Evolutionary conservation across 2,797 vertebrate genomes (phyloP).

Genomic region (Varecia variegata): DNA sequence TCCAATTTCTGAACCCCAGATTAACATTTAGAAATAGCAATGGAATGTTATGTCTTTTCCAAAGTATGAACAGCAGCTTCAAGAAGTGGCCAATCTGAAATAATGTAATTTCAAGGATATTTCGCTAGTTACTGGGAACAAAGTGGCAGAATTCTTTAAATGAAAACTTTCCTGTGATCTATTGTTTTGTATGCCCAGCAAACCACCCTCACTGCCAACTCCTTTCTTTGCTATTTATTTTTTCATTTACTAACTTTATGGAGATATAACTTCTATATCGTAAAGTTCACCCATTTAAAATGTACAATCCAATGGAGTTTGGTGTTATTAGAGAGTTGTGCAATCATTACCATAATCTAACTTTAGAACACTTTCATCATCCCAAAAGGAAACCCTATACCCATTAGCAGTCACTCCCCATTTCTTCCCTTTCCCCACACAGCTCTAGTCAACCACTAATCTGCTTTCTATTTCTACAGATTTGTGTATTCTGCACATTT

Average conservation of each 20-base stretch:
- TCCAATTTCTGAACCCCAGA: neutral
- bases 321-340: neutral
- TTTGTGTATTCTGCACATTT: neutral
- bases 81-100: neutral
- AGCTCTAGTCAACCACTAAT: neutral
- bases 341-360: neutral
- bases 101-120: neutral
- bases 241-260: neutral
- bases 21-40: conserved; percentile 23
- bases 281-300: neutral
- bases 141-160: neutral
- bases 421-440: neutral
- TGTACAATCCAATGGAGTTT: neutral
- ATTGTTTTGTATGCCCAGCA: neutral
- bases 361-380: neutral
- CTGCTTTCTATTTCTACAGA: neutral
- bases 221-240: neutral
- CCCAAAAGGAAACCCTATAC: neutral
- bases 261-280: neutral
- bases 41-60: neutral
- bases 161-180: neutral
- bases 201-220: neutral
- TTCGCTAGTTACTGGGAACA: neutral
- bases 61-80: neutral
- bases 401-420: neutral